phyloP scores from a whole-genome alignment of 2,113 vertebrate genomes.

The Lepidothrix coronata region DNA sequence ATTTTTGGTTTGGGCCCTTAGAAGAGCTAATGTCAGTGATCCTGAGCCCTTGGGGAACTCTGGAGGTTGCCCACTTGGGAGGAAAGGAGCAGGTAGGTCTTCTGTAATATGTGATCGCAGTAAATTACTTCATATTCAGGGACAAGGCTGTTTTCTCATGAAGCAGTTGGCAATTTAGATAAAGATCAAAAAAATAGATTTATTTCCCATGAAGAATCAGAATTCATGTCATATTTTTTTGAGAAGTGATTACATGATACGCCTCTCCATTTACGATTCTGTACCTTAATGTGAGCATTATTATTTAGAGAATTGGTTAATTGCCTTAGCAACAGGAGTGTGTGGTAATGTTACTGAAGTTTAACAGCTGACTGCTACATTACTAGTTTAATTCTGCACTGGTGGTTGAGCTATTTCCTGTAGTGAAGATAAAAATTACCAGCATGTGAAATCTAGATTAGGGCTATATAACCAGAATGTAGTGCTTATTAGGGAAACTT shows the following conservation, averaged over 20 bases:
- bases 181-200: not conserved
- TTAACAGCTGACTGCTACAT: not conserved
- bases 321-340: not conserved
- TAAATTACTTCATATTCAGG: not conserved
- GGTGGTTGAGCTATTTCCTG: not conserved
- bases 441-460: not conserved
- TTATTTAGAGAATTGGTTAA: not conserved
- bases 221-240: not conserved
- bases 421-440: not conserved
- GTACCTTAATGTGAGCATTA: not conserved
- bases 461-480: not conserved
- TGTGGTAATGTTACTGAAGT: not conserved
- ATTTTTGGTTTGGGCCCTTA: not conserved
- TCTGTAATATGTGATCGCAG: no score
- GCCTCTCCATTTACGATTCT: not conserved
- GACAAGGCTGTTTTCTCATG: not conserved
- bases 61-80: fast-evolving
- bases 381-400: not conserved
- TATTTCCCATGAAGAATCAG: not conserved
- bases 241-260: not conserved
- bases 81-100: not conserved
- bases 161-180: not conserved
- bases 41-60: not conserved
- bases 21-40: not conserved
- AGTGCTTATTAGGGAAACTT: not conserved